phyloP scores from a whole-genome alignment of 2,797 vertebrate species.

The Falco biarmicus region DNA sequence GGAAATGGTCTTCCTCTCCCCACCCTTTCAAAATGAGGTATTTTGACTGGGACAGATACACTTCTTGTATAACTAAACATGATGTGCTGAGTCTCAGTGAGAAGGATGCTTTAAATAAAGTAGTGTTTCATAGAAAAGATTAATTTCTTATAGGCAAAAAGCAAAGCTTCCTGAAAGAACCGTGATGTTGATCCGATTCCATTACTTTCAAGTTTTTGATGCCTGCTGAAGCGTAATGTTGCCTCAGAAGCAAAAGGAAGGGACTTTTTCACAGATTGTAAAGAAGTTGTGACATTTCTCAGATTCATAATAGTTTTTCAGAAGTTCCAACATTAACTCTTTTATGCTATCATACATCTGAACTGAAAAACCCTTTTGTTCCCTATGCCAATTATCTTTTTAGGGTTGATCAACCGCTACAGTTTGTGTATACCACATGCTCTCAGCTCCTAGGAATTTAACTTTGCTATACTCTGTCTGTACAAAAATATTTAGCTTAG shows the following conservation, averaged over 20 bases:
- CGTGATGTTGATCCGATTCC: slow-evolving; percentile 34
- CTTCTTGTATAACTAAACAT: not conserved
- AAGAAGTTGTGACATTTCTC: slow-evolving; percentile 48
- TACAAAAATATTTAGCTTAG: not conserved
- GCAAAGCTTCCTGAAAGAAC: slow-evolving; percentile 4
- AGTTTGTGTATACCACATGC: not conserved
- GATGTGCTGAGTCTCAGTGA: not conserved
- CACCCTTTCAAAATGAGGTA: not conserved
- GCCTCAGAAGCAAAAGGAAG: slow-evolving; percentile 21
- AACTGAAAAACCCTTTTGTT: slow-evolving; percentile 43
- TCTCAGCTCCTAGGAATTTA: not conserved
- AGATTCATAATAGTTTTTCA: slow-evolving; percentile 35
- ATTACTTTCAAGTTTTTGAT: slow-evolving; percentile 34
- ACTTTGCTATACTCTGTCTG: not conserved
- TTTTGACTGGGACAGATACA: not conserved
- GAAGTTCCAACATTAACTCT: slow-evolving; percentile 29
- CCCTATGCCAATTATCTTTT: not conserved
- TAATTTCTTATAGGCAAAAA: slow-evolving; percentile 37
- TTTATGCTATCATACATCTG: not conserved
- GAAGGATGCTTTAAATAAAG: slow-evolving; percentile 24
- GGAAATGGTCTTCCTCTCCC: not conserved
- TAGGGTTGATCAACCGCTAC: not conserved
- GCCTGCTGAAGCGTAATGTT: not conserved
- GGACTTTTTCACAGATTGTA: not conserved
- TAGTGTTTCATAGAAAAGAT: slow-evolving; percentile 14